Conservation (phyloP, 2,113 vertebrate species). For the Pao palembangensis region DNA sequence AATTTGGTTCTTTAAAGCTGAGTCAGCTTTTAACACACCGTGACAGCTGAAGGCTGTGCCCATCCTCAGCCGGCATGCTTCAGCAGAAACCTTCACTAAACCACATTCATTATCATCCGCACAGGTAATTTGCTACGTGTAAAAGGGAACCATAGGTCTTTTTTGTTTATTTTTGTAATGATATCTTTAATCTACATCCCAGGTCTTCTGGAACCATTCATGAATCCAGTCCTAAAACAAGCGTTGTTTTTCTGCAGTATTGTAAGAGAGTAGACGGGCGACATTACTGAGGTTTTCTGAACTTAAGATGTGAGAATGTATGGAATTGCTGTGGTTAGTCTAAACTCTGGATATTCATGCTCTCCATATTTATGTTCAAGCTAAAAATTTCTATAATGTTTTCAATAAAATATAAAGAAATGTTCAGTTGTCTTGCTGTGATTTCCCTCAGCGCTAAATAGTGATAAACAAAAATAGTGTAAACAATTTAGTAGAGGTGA, state of each 20-base stretch:
- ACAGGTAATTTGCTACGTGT: too few relatives aligned
- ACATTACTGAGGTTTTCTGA: constrained; percentile 15
- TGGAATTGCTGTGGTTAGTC: constrained; percentile 17
- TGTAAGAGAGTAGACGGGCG: constrained; percentile 15
- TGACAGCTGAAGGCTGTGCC: too few relatives aligned
- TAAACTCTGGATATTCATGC: constrained; percentile 28
- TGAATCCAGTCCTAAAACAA: constrained; percentile 4
- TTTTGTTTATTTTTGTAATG: too few relatives aligned
- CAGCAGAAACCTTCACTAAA: too few relatives aligned
- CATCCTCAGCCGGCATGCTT: too few relatives aligned
- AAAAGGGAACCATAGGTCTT: too few relatives aligned
- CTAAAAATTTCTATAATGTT: constrained; percentile 66
- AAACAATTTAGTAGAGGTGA: not conserved
- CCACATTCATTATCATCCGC: too few relatives aligned
- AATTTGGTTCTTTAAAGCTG: too few relatives aligned
- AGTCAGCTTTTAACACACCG: too few relatives aligned
- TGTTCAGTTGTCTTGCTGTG: not conserved
- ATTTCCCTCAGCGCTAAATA: not conserved
- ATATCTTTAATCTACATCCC: not conserved
- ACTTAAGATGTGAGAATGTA: not conserved
- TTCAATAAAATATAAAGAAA: constrained; percentile 59
- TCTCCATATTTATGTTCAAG: constrained; percentile 60
- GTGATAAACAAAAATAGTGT: not conserved
- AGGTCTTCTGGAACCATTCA: not conserved
- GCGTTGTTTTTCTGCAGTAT: constrained; percentile 16